phyloP scores from a whole-genome alignment of 2,888 invertebrate species.

The Carterocephalus palaemon region DNA sequence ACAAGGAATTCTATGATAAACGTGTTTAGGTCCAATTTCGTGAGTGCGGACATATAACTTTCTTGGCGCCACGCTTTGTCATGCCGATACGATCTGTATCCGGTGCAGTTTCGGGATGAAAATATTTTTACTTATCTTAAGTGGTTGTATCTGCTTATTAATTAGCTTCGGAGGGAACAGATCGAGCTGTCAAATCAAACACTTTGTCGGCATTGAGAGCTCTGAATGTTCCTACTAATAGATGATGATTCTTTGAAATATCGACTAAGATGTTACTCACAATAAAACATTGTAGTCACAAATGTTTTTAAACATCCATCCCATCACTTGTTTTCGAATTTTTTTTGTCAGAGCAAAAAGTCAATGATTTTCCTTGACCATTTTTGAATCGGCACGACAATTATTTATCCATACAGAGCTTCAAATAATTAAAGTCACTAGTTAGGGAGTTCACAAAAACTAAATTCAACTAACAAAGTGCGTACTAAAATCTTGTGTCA shows the following conservation, averaged over 20 bases:
- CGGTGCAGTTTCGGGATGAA: conserved; percentile 78
- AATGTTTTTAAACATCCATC: conserved; percentile 2
- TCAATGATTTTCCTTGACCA: neutral
- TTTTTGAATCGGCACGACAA: neutral
- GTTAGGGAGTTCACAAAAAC: conserved; percentile 1
- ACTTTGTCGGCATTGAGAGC: conserved; percentile 65
- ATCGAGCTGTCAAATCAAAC: conserved; percentile 73
- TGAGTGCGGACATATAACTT: conserved; percentile 32
- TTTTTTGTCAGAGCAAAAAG: too few species aligned
- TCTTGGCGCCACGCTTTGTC: conserved; percentile 76
- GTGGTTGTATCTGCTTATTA: conserved; percentile 79
- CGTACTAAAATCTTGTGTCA: conserved; percentile 29
- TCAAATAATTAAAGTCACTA: conserved; percentile 5
- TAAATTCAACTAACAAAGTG: conserved; percentile 12
- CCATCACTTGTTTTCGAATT: too few species aligned
- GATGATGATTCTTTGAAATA: conserved; percentile 66
- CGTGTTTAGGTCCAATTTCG: conserved; percentile 36
- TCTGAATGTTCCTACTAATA: conserved; percentile 51
- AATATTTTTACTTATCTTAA: conserved; percentile 79
- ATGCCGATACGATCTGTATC: conserved; percentile 76
- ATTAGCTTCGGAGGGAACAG: conserved; percentile 70
- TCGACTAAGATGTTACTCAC: conserved; percentile 26
- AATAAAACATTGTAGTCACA: neutral
- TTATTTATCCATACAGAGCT: neutral
- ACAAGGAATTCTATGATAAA: conserved; percentile 28